Conservation (phyloP, 1,140 invertebrate genomes). For the Scaptomyza pallida region DNA sequence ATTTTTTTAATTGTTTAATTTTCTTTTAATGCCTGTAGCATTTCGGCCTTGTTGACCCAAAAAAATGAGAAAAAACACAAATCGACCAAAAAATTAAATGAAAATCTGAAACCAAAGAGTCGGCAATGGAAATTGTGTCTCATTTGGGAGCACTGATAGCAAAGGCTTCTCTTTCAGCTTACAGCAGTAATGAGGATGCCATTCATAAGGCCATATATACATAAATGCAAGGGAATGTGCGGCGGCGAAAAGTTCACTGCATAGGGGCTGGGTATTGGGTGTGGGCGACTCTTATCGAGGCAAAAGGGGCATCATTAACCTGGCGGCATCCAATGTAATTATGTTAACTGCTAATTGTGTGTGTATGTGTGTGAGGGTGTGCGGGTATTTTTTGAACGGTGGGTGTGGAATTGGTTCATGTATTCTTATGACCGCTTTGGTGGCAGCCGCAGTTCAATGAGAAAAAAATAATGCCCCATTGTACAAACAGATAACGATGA, state of each 20-base stretch:
- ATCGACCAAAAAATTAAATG: not conserved
- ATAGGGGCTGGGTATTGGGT: not conserved
- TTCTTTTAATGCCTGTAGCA: constrained; percentile 44
- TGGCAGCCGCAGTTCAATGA: constrained; percentile 19
- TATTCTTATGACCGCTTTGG: not conserved
- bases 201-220: constrained; percentile 59
- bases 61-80: constrained; percentile 7
- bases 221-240: constrained; percentile 48
- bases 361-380: constrained; percentile 1
- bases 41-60: constrained; percentile 51
- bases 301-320: constrained; percentile 68
- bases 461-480: not conserved
- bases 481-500: constrained; percentile 44
- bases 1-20: constrained; percentile 71
- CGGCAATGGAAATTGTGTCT: constrained; percentile 36
- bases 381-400: not conserved
- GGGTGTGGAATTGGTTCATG: not conserved
- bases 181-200: constrained; percentile 46
- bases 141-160: constrained; percentile 54
- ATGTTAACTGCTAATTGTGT: constrained; percentile 71
- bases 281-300: constrained; percentile 51
- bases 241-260: not conserved
- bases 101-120: constrained; percentile 6
- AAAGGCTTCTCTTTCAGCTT: constrained; percentile 11
- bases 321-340: constrained; percentile 67